phyloP scores from a whole-genome alignment of 2,797 vertebrate genomes.

The Oryzias sinensis region DNA sequence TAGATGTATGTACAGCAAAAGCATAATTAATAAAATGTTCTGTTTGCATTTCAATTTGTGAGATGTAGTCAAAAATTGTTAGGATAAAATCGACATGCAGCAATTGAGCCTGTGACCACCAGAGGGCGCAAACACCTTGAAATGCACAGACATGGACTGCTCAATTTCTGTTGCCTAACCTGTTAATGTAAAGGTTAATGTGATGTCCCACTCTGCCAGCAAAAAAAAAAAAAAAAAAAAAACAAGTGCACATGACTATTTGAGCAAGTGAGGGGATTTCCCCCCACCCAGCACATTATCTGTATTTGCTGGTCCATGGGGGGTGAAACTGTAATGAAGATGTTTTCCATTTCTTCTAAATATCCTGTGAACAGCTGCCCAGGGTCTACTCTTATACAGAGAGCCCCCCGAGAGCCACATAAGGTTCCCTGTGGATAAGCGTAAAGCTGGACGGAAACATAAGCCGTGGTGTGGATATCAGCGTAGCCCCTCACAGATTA shows the following conservation, averaged over 20 bases:
- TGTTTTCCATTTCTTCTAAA: slow-evolving; percentile 60
- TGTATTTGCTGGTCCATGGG: slow-evolving; percentile 39
- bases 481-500: slow-evolving; percentile 43
- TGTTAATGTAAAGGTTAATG: slow-evolving; percentile 14
- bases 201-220: slow-evolving; percentile 35
- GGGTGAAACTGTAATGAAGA: slow-evolving; percentile 59
- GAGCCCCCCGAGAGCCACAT: slow-evolving; percentile 57
- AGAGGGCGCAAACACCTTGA: slow-evolving; percentile 36
- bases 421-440: slow-evolving; percentile 47
- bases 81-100: background rate
- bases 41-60: slow-evolving; percentile 11
- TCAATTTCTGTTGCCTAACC: background rate
- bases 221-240: slow-evolving; percentile 21
- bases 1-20: slow-evolving; percentile 26
- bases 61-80: background rate
- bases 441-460: slow-evolving; percentile 62
- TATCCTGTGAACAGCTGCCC: slow-evolving; percentile 74
- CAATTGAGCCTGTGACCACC: slow-evolving; percentile 27
- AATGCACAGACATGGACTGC: background rate
- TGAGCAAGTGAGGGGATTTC: slow-evolving; percentile 55
- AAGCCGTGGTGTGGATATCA: slow-evolving; percentile 56
- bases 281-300: slow-evolving; percentile 28
- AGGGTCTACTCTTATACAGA: slow-evolving; percentile 57
- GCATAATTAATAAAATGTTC: slow-evolving; percentile 1
- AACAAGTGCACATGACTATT: slow-evolving; percentile 47